phyloP scores from a whole-genome alignment of 2,888 invertebrate species.

The Euspilapteryx auroguttella region DNA sequence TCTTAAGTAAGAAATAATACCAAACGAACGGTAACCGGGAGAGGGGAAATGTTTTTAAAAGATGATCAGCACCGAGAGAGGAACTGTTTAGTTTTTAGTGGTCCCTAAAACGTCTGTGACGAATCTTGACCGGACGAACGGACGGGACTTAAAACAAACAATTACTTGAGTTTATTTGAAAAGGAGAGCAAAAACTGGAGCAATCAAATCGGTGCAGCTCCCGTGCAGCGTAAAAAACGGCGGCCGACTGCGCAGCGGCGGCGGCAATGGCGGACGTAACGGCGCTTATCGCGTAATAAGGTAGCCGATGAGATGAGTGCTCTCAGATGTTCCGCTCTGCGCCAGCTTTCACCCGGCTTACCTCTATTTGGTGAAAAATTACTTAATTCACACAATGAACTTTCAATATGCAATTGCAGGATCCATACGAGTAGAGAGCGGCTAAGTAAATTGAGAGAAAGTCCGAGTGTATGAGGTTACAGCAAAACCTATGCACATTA shows the following conservation, averaged over 20 bases:
- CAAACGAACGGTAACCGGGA: conserved; percentile 10
- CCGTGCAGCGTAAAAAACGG: conserved; percentile 46
- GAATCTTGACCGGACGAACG: too few relatives aligned
- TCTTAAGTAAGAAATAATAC: conserved; percentile 9
- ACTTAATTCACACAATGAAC: conserved; percentile 10
- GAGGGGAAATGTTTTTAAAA: too few relatives aligned
- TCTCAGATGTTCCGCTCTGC: not conserved
- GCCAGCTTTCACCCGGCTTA: conserved; percentile 7
- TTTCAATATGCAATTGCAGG: conserved; percentile 6
- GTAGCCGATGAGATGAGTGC: conserved; percentile 17
- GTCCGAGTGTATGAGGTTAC: too few relatives aligned
- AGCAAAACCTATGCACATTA: too few relatives aligned
- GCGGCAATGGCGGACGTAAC: conserved; percentile 23
- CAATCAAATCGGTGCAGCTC: conserved; percentile 55
- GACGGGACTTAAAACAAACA: conserved; percentile 56
- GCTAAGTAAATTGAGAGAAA: too few relatives aligned
- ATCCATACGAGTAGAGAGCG: too few relatives aligned
- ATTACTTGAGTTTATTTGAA: conserved; percentile 57
- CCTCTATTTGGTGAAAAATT: conserved; percentile 13
- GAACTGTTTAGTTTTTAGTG: conserved; percentile 49
- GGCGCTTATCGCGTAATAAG: conserved; percentile 32
- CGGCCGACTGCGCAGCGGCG: conserved; percentile 18
- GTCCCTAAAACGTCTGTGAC: conserved; percentile 40
- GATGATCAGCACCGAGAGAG: too few relatives aligned
- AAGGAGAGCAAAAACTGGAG: conserved; percentile 48